phyloP scores from a whole-genome alignment of 2,888 invertebrate species.

The Folsomia candida region DNA sequence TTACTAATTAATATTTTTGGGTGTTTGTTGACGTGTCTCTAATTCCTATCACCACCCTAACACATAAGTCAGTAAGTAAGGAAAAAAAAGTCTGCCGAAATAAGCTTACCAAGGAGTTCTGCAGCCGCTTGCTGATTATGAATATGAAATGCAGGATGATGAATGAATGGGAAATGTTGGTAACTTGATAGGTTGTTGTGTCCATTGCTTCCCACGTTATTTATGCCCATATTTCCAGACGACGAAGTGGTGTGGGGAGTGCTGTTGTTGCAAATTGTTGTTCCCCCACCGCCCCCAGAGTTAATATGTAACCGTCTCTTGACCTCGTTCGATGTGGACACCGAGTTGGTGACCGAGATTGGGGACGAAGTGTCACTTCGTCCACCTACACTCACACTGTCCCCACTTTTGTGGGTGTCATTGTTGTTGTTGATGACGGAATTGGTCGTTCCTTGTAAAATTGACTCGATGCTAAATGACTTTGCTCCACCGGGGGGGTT shows the following conservation, averaged over 20 bases:
- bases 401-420: conserved; percentile 13
- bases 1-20: neutral
- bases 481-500: conserved; percentile 20
- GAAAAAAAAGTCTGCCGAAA: too few relatives aligned
- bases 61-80: neutral
- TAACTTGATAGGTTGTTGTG: conserved; percentile 9
- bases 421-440: conserved; percentile 28
- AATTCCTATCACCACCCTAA: too few relatives aligned
- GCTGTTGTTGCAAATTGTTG: conserved; percentile 10
- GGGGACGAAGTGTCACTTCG: conserved; percentile 18
- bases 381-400: conserved; percentile 16
- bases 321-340: neutral
- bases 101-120: conserved; percentile 50
- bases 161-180: conserved; percentile 49
- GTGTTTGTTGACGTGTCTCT: neutral
- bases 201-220: neutral
- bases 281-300: conserved; percentile 11
- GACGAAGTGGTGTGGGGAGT: conserved; percentile 17
- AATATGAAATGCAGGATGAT: conserved; percentile 49
- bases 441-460: conserved; percentile 36
- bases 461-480: conserved; percentile 50
- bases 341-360: conserved; percentile 13
- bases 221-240: neutral
- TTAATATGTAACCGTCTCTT: neutral
- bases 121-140: conserved; percentile 49